phyloP scores from a whole-genome alignment of 2,797 vertebrate genomes.

The Lemur catta region DNA sequence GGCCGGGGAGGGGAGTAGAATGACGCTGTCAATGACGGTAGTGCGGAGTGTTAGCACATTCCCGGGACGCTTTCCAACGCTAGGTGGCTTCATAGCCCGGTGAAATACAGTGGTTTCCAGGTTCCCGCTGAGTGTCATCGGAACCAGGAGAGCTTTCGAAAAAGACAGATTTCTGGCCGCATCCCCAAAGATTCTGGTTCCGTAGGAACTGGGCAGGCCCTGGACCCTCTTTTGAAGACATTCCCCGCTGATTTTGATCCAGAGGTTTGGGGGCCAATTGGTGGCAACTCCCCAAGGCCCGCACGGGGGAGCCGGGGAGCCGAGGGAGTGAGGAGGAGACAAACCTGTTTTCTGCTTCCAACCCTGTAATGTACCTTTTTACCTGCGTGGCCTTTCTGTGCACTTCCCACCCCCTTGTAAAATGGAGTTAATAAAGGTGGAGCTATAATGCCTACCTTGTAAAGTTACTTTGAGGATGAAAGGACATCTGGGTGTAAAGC shows the following conservation, averaged over 20 bases:
- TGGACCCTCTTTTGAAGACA: not conserved
- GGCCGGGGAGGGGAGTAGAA: accelerated
- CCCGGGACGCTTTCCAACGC: not conserved
- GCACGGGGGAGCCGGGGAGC: not conserved
- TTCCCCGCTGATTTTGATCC: not conserved
- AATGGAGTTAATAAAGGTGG: not conserved
- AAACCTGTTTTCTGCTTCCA: not conserved
- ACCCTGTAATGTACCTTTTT: not conserved
- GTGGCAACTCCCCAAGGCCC: not conserved
- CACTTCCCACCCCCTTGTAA: not conserved
- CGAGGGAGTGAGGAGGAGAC: not conserved
- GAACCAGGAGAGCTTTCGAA: not conserved
- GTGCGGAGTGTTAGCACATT: not conserved
- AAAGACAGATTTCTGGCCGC: not conserved
- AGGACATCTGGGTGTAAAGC: not conserved
- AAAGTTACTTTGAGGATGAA: not conserved
- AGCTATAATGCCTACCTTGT: not conserved
- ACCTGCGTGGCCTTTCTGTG: not conserved
- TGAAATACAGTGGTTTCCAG: not conserved
- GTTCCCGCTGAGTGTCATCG: too few relatives aligned
- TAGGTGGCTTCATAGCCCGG: not conserved
- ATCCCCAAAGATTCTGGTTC: not conserved
- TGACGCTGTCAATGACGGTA: accelerated
- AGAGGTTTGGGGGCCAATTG: not conserved
- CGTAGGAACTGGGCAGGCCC: not conserved